Evolutionary conservation across 2,113 vertebrate genomes (phyloP), one percentile per base, ranked within the genome.

Genomic region (Clarias gariepinus): DNA sequence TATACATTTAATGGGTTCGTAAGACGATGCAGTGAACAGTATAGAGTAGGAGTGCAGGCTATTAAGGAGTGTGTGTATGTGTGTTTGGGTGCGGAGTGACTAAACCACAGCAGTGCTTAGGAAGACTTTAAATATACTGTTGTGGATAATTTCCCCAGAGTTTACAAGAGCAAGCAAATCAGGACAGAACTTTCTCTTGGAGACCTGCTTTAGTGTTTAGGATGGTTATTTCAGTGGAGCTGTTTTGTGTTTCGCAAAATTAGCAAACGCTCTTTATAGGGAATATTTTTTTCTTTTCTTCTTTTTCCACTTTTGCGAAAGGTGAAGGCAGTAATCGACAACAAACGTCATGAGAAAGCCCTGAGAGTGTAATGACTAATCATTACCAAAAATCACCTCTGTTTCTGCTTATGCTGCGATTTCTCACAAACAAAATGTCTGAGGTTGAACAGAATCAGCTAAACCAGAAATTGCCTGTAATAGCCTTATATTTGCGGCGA

Each of bases 141-240:
- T 71, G 52, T 33, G 60, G 78, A 30, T 58, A 74, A 81, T 66
- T 83, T 80, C 83, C 86, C 85, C 80, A 76, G 74, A 79, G 87
- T 78, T 81, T 86, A 83, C 57, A 79, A 78, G 76, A 83, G 57
- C 41, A 68, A 86, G 68, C 66, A 74, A 89, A 89, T 66, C 87
- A 81, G 88, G 60, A 78, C 86, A 86, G 78, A 85, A 82, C 63
- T 77, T 73, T 21, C 83, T 76, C 71, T 78, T 41, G 76, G 55
- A 83, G 78, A 84, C 30, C 19, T 83, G 82, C 52, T 81, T 23
- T 81, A 47, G 6, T 16, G 33, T 82, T n/a, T 64, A 80, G 36
- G 64, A 23, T 64, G 60, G 61, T 82, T 82, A 66, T 64, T 82
- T 47, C 30, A 25, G 2, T 9, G 23, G 23, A 64, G 60, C 60